Conservation (phyloP, 2,797 vertebrate genomes). For the Acanthurus tractus region DNA sequence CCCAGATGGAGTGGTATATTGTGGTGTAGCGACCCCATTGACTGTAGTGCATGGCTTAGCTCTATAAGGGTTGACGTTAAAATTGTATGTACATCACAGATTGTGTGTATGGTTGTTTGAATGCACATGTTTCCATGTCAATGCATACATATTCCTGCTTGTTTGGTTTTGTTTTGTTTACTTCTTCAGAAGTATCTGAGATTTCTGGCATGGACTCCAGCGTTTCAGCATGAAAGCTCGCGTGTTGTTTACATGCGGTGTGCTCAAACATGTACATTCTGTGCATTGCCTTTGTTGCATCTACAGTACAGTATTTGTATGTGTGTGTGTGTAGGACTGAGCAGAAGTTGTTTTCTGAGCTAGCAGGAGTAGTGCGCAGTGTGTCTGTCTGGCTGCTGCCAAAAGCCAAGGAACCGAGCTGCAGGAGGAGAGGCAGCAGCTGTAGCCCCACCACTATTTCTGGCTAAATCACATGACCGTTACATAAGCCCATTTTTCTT, state of each 20-base stretch:
- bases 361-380: conserved; percentile 79
- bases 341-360: conserved; percentile 83
- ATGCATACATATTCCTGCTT: conserved; percentile 16
- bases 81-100: conserved; percentile 24
- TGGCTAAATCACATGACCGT: conserved; percentile 98
- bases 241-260: conserved; percentile 36
- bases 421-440: conserved; percentile 93
- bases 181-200: not conserved
- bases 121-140: conserved; percentile 19
- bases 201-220: conserved; percentile 14
- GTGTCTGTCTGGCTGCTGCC: conserved; percentile 89
- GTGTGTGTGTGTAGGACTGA: conserved; percentile 70
- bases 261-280: conserved; percentile 37
- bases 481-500: conserved; percentile 99
- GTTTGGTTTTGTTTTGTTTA: not conserved
- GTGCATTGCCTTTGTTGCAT: conserved; percentile 56
- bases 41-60: conserved; percentile 41
- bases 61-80: conserved; percentile 21
- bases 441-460: conserved; percentile 99
- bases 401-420: conserved; percentile 90
- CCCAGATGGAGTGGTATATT: conserved; percentile 54
- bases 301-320: conserved; percentile 61
- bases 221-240: conserved; percentile 1
- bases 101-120: conserved; percentile 11
- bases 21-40: conserved; percentile 48